phyloP scores from a whole-genome alignment of 1,140 invertebrate species.

The Mamestra configurata region DNA sequence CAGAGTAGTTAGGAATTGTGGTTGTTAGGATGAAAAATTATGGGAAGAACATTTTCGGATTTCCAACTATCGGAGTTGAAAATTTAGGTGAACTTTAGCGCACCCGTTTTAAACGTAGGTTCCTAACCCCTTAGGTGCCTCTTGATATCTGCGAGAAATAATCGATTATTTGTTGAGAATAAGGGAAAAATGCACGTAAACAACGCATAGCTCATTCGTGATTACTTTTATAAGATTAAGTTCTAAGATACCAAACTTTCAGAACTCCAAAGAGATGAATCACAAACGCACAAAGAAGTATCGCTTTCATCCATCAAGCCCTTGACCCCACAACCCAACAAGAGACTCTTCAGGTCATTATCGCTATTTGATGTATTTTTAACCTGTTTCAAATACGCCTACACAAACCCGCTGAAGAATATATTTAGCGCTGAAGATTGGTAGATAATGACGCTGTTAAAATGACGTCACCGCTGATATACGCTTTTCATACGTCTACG shows the following conservation, averaged over 20 bases:
- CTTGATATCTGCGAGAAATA: background rate
- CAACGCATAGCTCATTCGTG: no score
- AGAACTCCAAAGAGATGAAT: background rate
- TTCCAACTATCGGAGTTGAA: no score
- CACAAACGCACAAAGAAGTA: background rate
- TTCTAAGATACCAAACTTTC: background rate
- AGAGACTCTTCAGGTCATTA: background rate
- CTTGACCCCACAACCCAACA: background rate
- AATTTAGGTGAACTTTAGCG: no score
- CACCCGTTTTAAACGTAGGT: background rate
- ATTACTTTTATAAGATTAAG: no score
- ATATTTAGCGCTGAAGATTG: background rate
- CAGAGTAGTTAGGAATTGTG: no score
- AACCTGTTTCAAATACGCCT: background rate
- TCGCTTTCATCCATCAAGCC: slow-evolving; percentile 16
- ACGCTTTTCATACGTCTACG: background rate
- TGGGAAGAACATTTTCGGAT: no score
- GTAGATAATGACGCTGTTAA: background rate
- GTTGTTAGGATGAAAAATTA: no score
- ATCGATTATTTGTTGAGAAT: background rate
- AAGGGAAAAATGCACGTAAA: background rate
- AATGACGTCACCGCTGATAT: background rate
- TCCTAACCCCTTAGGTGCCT: background rate
- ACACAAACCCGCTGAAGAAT: background rate
- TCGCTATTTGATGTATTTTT: slow-evolving; percentile 11